Base-by-base conservation (phyloP, 37 sponge, comb jelly and placozoan species). In the Chondrilla cf. caribensis region DNA sequence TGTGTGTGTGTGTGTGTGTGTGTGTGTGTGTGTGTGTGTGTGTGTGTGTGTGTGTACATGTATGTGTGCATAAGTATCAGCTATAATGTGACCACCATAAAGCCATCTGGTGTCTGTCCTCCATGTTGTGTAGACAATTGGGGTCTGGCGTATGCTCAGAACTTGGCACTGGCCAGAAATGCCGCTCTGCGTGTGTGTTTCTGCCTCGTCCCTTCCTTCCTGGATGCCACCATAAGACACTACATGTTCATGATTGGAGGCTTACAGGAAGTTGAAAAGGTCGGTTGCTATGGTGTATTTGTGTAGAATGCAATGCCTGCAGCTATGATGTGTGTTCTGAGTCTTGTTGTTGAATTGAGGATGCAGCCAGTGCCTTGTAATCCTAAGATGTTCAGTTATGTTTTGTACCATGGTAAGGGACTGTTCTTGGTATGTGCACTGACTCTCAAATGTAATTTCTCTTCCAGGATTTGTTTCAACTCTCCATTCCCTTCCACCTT, bases 181-280 rank as follows among this genome's bases (percentile, higher is more conserved):
- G 60, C 26, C 6, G 54, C 81, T 22, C 39, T 80, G 60, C 22
- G 36, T 3, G 81, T 80, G 62, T 80, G 81, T 37, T 80, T 80
- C 81, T 80, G 81, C 28, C 65, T 80, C 40, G 81, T 80, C 40
- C 62, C 81, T 24, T 47, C 38, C 21, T 80, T 80, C 81, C 65
- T 80, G 7, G 81, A 39, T 60, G 81, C 81, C 0, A 80, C 81
- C 51, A 58, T 80, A 17, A 60, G 81, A 35, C 81, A 80, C 11
- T 80, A 59, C 32, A 44, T 39, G 40, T 80, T 80, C 62, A 80
- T 80, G 81, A 32, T 80, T 26, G 29, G 54, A 7, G 81, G 81
- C 0, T 37, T 80, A 6, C 26, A 60, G 54, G 81, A 60, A 37
- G 81, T 80, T 3, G 81, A 80, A 60, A 11, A 60, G 24, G 81